Conservation (phyloP, 2,113 vertebrate species). For the Sceloporus undulatus region DNA sequence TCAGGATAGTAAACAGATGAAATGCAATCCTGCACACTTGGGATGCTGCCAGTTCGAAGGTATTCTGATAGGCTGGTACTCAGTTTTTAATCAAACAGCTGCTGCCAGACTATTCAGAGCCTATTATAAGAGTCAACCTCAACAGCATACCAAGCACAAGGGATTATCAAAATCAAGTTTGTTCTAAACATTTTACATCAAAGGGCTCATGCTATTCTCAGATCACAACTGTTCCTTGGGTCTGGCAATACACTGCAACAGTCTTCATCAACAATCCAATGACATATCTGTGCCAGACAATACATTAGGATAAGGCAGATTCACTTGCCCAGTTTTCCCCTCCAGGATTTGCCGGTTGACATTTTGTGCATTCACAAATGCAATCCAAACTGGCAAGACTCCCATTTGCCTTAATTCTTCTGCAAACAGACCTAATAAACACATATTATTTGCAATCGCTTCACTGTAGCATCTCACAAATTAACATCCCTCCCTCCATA, state of each 20-base stretch:
- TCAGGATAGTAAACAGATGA: constrained; percentile 72
- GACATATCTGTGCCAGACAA: constrained; percentile 13
- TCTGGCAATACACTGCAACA: not conserved
- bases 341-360: constrained; percentile 24
- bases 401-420: constrained; percentile 16
- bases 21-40: constrained; percentile 62
- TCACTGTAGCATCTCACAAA: constrained; percentile 5
- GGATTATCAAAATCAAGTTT: constrained; percentile 49
- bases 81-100: constrained; percentile 65
- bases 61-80: constrained; percentile 68
- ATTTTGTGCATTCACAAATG: constrained; percentile 31
- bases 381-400: constrained; percentile 22
- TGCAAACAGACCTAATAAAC: constrained; percentile 11
- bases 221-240: constrained; percentile 11
- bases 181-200: constrained; percentile 21
- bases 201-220: not conserved
- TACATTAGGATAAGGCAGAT: constrained; percentile 20
- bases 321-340: constrained; percentile 6
- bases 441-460: not conserved
- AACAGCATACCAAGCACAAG: constrained; percentile 24
- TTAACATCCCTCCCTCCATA: not conserved
- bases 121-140: constrained; percentile 31
- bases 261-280: constrained; percentile 18
- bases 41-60: constrained; percentile 71
- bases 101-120: constrained; percentile 54